Conservation (phyloP, 1,140 invertebrate genomes). For the Dendrolimus punctatus region DNA sequence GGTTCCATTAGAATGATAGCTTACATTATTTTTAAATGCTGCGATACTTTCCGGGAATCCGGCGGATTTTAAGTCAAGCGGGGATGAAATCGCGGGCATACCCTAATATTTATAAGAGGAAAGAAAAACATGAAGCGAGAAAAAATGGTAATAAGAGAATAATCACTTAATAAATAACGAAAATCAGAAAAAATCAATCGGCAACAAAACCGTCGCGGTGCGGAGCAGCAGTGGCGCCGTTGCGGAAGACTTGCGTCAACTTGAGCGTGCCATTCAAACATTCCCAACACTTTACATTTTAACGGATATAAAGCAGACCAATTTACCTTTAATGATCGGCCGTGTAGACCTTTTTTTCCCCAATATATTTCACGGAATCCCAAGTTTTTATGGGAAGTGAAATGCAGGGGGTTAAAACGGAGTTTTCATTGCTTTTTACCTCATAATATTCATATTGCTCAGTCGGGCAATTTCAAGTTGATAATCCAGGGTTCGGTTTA, state of each 20-base stretch:
- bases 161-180: no score
- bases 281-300: conserved; percentile 38
- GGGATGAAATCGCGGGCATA: no score
- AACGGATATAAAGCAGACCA: conserved; percentile 46
- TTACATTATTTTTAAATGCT: no score
- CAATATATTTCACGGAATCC: conserved; percentile 52
- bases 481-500: conserved; percentile 54
- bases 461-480: conserved; percentile 52
- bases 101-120: no score
- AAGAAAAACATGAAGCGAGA: no score
- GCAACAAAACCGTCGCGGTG: neutral
- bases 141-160: no score
- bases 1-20: no score
- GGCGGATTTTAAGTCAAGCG: no score
- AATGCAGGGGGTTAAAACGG: conserved; percentile 42
- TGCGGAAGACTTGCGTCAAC: conserved; percentile 18
- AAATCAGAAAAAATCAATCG: neutral
- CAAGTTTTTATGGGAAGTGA: conserved; percentile 55
- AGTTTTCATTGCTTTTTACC: conserved; percentile 58
- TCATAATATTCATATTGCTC: conserved; percentile 56
- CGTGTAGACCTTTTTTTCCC: conserved; percentile 45
- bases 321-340: conserved; percentile 52
- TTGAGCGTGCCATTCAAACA: conserved; percentile 28
- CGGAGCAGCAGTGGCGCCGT: neutral
- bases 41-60: no score